These are phyloP conservation scores for Syrista parreyssii DNA, from an alignment of 2,888 invertebrate species.

Conservation along the genomic window DNA sequence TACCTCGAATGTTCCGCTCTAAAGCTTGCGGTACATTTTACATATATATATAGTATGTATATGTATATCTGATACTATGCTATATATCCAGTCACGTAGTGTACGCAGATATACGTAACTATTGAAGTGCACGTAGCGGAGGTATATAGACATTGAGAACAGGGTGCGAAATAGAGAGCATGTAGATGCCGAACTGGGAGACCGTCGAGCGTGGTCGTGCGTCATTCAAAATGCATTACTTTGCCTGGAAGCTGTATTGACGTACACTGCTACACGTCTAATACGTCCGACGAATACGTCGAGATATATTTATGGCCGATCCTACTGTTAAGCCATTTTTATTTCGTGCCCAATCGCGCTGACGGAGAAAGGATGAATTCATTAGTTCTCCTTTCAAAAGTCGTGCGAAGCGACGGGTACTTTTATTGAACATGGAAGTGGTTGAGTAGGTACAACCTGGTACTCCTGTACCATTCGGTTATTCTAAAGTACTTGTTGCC, in stretches of 20 bases:
- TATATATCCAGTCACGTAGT: too few species aligned
- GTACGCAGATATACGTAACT: too few species aligned
- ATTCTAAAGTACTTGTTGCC: too few species aligned
- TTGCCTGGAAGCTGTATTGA: neutral
- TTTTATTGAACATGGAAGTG: too few species aligned
- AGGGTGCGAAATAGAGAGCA: neutral
- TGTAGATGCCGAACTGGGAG: neutral
- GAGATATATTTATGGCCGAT: constrained; percentile 13
- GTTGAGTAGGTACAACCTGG: too few species aligned
- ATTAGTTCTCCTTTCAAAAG: neutral
- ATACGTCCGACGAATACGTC: neutral
- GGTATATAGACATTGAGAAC: too few species aligned
- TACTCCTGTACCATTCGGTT: too few species aligned
- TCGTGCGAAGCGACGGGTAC: too few species aligned
- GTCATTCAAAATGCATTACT: constrained; percentile 19
- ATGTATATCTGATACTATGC: too few species aligned
- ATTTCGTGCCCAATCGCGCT: neutral
- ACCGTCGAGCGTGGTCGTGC: neutral
- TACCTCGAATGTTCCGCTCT: neutral
- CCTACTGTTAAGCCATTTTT: constrained; percentile 4
- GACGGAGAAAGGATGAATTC: neutral
- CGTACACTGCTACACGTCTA: neutral
- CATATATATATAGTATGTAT: too few species aligned
- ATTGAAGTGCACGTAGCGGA: too few species aligned
- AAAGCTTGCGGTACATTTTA: too few species aligned